phyloP scores from a whole-genome alignment of 2,797 vertebrate species.

The Darevskia nairensis region DNA sequence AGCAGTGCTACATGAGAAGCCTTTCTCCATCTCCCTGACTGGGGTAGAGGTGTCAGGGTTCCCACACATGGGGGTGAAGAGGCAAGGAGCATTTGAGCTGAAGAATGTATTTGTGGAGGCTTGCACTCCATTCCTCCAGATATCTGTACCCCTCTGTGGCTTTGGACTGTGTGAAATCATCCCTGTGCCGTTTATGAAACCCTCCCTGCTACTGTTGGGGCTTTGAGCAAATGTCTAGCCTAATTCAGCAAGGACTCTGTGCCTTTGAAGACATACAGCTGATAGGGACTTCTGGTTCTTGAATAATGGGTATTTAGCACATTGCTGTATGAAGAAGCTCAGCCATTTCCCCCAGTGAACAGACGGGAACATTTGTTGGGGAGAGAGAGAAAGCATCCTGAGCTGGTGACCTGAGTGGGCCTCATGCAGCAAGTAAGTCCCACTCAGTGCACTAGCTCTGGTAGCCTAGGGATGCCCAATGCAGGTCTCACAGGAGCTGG shows the following conservation, averaged over 20 bases:
- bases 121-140: background rate
- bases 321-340: background rate
- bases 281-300: too few species aligned
- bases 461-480: too few species aligned
- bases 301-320: background rate
- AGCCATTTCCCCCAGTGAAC: background rate
- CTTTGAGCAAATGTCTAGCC: background rate
- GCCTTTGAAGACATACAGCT: background rate
- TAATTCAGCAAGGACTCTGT: background rate
- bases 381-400: too few species aligned
- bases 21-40: background rate
- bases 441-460: too few species aligned
- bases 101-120: background rate
- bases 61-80: background rate
- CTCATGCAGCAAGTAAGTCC: too few species aligned
- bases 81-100: background rate
- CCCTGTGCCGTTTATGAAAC: background rate
- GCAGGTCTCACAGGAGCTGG: too few species aligned
- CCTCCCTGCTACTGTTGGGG: background rate
- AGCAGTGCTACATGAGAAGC: background rate
- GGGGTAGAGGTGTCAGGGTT: too few species aligned
- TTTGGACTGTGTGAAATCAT: background rate
- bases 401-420: too few species aligned
- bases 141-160: background rate
- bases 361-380: background rate